Evolutionary conservation across 2,797 vertebrate species (phyloP), one percentile per base, ranked within the genome.

Genomic region (Anguilla pacifica): DNA sequence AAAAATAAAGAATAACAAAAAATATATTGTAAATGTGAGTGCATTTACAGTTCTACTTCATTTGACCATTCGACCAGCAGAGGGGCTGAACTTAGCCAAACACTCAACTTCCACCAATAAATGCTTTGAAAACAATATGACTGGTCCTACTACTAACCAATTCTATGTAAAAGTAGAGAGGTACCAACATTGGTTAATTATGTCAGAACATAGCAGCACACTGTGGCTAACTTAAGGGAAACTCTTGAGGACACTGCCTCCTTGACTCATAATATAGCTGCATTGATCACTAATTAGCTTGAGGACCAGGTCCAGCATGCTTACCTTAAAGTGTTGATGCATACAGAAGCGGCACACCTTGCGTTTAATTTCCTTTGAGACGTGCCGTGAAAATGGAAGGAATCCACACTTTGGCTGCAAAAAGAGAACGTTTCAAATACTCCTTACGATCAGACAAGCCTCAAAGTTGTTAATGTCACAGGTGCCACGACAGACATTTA

Each of bases 301-400:
- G 43, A 22, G 7, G 11, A 17, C 28, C 22, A 3, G 46, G 25
- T 25, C 2, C 79, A 49, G 79, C 25, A 51, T n/a, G 79, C 89
- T 95, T 94, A 98, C 98, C 98, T 99, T 99, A 91, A 98, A 97
- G 94, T 98, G 98, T 93, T 99, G 98, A 94, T 99, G 97, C 98
- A 99, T 98, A 92, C 98, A 99, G 94, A 98, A 99, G 70, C 98
- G 97, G 91, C 98, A 99, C 91, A 99, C 97, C 93, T 96, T 97
- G 90, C 95, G 96, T 93, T 99, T 99, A 91, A 98, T 94, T 91
- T 99, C 98, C 90, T 98, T 98, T 7, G 97, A 97, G 89, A 99
- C 95, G 6, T 97, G 96, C 92, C 96, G 96, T 53, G 97, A 97
- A 88, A 96, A 97, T 22, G 98, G 98, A 90, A 99, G 95, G 94